Conservation (phyloP, 2,113 vertebrate species). For the Chiloscyllium plagiosum region DNA sequence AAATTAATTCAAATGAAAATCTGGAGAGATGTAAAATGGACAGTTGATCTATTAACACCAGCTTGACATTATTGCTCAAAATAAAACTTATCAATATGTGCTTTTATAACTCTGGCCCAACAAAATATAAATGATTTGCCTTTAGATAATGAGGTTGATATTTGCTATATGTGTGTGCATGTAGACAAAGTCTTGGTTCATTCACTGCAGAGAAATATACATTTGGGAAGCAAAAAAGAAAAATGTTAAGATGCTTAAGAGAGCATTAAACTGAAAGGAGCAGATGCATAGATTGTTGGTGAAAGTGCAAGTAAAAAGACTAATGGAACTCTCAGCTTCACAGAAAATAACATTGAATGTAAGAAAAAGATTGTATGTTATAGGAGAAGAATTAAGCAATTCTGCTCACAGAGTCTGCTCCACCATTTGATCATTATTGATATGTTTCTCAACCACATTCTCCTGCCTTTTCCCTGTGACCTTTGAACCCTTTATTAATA, state of each 20-base stretch:
- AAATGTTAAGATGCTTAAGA: not conserved
- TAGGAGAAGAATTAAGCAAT: no score
- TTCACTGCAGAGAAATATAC: not conserved
- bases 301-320: not conserved
- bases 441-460: no score
- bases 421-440: no score
- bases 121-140: no score
- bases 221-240: not conserved
- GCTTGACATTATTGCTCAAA: not conserved
- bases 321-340: not conserved
- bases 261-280: not conserved
- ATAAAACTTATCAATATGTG: not conserved
- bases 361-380: no score
- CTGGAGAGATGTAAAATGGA: not conserved
- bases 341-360: not conserved
- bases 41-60: not conserved
- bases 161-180: no score
- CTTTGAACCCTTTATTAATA: no score
- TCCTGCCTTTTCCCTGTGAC: no score
- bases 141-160: no score
- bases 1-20: not conserved
- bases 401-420: no score
- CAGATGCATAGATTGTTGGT: not conserved
- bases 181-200: no score
- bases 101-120: not conserved